These are phyloP conservation scores for Vidua chalybeata DNA, from an alignment of 2,113 vertebrate species.

Conservation along the genomic window DNA sequence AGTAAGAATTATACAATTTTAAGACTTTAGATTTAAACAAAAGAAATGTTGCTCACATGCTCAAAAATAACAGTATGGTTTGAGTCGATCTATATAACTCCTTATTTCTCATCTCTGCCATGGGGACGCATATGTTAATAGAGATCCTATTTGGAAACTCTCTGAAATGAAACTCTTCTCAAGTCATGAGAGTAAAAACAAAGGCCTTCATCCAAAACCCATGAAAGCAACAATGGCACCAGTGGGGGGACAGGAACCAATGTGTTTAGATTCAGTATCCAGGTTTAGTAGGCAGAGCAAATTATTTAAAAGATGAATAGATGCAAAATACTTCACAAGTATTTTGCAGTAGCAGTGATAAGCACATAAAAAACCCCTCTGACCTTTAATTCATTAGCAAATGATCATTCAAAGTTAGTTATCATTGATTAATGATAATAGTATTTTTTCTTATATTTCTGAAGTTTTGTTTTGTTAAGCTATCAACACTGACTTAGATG, in stretches of 20 bases:
- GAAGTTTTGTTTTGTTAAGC: neutral
- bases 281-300: neutral
- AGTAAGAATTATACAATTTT: neutral
- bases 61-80: neutral
- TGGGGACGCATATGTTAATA: neutral
- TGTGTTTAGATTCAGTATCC: neutral
- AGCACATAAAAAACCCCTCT: neutral
- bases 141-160: neutral
- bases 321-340: neutral
- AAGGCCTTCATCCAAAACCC: neutral
- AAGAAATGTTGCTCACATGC: neutral
- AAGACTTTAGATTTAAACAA: neutral
- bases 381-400: neutral
- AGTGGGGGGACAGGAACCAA: neutral
- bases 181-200: neutral
- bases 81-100: neutral
- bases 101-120: neutral
- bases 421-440: neutral
- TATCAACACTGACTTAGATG: neutral
- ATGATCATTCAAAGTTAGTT: neutral
- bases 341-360: neutral
- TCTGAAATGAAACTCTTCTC: neutral
- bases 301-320: neutral
- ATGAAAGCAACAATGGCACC: neutral
- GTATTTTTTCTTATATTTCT: neutral